Conservation (phyloP, 2,888 invertebrate species). For the Agrypnus murinus region DNA sequence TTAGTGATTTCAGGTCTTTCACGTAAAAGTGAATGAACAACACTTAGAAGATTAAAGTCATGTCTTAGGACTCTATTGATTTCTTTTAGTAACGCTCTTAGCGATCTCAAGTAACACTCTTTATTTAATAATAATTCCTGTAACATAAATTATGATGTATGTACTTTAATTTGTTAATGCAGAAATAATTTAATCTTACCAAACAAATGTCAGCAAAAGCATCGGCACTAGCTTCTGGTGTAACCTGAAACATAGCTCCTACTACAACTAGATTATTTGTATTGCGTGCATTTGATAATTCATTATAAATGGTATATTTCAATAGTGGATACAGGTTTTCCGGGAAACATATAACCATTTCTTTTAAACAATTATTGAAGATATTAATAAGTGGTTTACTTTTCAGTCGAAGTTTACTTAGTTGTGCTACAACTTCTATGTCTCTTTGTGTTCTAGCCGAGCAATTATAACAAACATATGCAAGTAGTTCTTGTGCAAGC, state of each 20-base stretch:
- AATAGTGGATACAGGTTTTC: conserved; percentile 89
- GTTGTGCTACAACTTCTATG: conserved; percentile 85
- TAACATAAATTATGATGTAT: too few species aligned
- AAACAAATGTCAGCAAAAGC: conserved; percentile 88
- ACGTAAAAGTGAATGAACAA: conserved; percentile 85
- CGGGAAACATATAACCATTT: conserved; percentile 89
- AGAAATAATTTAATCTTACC: too few species aligned
- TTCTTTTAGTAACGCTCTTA: conserved; percentile 91
- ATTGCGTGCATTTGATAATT: conserved; percentile 92
- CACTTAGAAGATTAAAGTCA: conserved; percentile 86
- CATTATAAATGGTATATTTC: conserved; percentile 95
- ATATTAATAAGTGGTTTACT: conserved; percentile 94
- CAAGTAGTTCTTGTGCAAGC: conserved; percentile 92
- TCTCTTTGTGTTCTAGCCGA: conserved; percentile 79
- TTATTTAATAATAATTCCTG: conserved; percentile 89
- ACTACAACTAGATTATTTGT: conserved; percentile 96
- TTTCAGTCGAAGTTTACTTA: conserved; percentile 94
- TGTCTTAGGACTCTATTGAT: conserved; percentile 88
- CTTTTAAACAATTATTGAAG: conserved; percentile 90
- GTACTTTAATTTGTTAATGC: too few species aligned
- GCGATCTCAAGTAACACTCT: conserved; percentile 92
- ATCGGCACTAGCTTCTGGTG: conserved; percentile 87
- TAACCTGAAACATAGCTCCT: conserved; percentile 89
- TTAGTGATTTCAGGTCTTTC: conserved; percentile 77
- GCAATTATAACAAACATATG: conserved; percentile 94